Conservation (phyloP, 2,888 invertebrate species). For the Pyrrhia umbra region DNA sequence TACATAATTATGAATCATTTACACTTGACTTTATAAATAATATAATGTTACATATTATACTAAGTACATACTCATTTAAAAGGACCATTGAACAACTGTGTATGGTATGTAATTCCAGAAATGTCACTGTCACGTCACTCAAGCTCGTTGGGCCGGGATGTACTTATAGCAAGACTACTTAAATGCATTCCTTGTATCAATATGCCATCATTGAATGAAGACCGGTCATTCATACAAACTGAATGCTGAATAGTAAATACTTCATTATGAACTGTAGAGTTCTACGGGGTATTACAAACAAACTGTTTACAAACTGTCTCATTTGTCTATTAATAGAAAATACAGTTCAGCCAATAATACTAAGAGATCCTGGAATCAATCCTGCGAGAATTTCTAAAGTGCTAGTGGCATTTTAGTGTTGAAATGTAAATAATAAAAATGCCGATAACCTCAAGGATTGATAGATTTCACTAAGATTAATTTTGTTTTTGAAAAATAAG, state of each 20-base stretch:
- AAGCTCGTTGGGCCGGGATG: slow-evolving; percentile 27
- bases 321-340: slow-evolving; percentile 46
- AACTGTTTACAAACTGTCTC: slow-evolving; percentile 25
- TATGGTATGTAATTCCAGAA: slow-evolving; percentile 42
- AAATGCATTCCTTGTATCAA: slow-evolving; percentile 49
- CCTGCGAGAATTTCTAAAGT: slow-evolving; percentile 27
- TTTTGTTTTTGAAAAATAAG: neutral
- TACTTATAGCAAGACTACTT: slow-evolving; percentile 41
- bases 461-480: neutral
- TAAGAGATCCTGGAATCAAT: slow-evolving; percentile 36
- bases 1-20: slow-evolving; percentile 83
- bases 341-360: slow-evolving; percentile 21
- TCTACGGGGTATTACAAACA: slow-evolving; percentile 23
- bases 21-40: slow-evolving; percentile 74
- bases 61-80: slow-evolving; percentile 60
- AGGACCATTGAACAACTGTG: slow-evolving; percentile 38
- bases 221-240: slow-evolving; percentile 51
- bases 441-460: slow-evolving; percentile 5
- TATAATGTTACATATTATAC: slow-evolving; percentile 67
- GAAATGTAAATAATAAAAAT: slow-evolving; percentile 28
- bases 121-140: slow-evolving; percentile 39
- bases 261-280: slow-evolving; percentile 15
- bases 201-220: slow-evolving; percentile 47
- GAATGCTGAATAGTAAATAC: slow-evolving; percentile 40
- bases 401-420: slow-evolving; percentile 14